Percentiles rank a stretch among this genome's conserved stretches.
These are phyloP conservation scores for Prosopocoilus inquinatus DNA, from an alignment of 2,888 invertebrate species.

Conservation along the genomic window DNA sequence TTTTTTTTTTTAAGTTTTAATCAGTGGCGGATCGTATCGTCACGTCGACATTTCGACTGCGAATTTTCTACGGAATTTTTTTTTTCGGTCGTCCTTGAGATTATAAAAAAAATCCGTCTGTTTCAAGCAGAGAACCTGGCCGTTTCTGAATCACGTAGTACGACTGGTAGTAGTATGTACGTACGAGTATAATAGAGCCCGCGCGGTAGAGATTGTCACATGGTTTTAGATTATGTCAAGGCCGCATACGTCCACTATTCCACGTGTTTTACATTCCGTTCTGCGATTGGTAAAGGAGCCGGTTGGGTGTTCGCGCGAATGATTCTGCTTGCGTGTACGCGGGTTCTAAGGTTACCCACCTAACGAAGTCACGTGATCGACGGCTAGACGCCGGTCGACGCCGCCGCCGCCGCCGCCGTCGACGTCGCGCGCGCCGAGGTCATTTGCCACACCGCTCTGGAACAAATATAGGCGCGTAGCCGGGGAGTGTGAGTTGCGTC, in stretches of 20 bases:
- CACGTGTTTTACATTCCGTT: too few relatives aligned
- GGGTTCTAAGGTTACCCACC: background rate
- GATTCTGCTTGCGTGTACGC: background rate
- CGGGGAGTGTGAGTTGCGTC: background rate
- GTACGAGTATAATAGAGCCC: background rate
- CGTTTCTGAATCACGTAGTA: too few relatives aligned
- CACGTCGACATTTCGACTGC: too few relatives aligned
- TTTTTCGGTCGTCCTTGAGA: too few relatives aligned
- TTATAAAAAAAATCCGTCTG: too few relatives aligned
- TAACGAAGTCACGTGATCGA: background rate
- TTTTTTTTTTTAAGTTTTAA: too few relatives aligned
- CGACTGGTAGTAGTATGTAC: background rate
- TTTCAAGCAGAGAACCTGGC: too few relatives aligned
- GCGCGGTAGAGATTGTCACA: too few relatives aligned
- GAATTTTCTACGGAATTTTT: too few relatives aligned
- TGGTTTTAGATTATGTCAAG: background rate
- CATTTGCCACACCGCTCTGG: conserved; percentile 33
- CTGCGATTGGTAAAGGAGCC: background rate
- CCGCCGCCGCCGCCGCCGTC: conserved; percentile 7
- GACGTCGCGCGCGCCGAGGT: conserved; percentile 27
- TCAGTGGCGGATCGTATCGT: too few relatives aligned
- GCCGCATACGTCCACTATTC: background rate
- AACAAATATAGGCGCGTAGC: conserved; percentile 23
- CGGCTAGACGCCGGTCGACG: conserved; percentile 22
- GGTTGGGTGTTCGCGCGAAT: background rate